Evolutionary conservation across 2,113 vertebrate species (phyloP).

Genomic region (Prietella phreatophila): DNA sequence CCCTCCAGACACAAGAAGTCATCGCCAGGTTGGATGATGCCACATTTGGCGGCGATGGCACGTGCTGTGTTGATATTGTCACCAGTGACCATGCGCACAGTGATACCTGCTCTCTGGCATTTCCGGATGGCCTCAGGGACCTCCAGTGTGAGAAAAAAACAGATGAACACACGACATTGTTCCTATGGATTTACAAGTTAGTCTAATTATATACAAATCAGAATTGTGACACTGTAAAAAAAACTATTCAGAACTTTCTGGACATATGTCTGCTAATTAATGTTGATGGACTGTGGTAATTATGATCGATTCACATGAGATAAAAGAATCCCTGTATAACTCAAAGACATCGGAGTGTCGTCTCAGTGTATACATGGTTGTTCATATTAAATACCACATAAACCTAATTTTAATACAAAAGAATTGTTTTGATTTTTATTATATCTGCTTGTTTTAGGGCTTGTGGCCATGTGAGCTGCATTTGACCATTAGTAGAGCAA

Average conservation of each 20-base stretch:
- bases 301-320: not conserved
- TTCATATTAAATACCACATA: not conserved
- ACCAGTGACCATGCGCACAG: slow-evolving; percentile 89
- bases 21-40: slow-evolving; percentile 87
- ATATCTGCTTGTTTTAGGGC: not conserved
- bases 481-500: not conserved
- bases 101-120: slow-evolving; percentile 89
- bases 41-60: slow-evolving; percentile 87
- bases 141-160: slow-evolving; percentile 59
- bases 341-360: not conserved
- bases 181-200: not conserved
- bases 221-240: not conserved
- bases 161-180: not conserved
- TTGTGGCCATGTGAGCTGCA: not conserved
- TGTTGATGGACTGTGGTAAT: not conserved
- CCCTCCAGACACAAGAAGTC: slow-evolving; percentile 88
- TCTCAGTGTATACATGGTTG: not conserved
- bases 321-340: not conserved
- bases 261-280: not conserved
- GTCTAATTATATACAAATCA: not conserved
- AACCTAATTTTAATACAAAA: not conserved
- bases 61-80: slow-evolving; percentile 89
- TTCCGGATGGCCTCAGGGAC: slow-evolving; percentile 88
- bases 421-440: not conserved
- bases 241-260: not conserved